Base-by-base conservation (phyloP, 2,113 vertebrate species). In the Bubalus kerabau region DNA sequence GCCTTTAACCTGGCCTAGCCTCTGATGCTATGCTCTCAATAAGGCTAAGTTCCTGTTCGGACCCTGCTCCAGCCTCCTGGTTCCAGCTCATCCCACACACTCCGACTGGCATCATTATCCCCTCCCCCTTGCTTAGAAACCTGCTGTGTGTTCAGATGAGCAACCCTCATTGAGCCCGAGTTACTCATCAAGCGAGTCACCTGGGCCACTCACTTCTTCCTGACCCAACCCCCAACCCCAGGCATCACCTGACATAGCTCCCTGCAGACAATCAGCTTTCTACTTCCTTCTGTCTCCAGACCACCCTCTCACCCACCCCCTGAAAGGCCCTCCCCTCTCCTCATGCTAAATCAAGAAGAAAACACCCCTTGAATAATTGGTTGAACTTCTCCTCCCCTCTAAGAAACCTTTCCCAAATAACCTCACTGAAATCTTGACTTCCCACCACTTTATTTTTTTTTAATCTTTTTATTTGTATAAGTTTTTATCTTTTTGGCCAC, bases 321-420 rank as follows among this genome's bases (percentile, higher is more conserved):
- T 43, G 26, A 76, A 60, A 32, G 10, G 62, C 12, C 46, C 28
- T 86, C 50, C 91, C 71, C 57, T 86, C 74, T 82, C 40, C 91
- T 48, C 62, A 62, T 92, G 52, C 57, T 87, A 84, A 93, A 52
- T 78, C 88, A 91, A 91, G 43, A 90, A 91, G 40, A 52, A 86
- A 91, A 56, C 59, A 81, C 16, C 81, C 84, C 92, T 93, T 67
- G 62, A 64, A n/a, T 78, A 83, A 74, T 3, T 17, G 14, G 80
- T 36, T 86, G 15, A 30, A 90, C 24, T 36, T 83, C 17, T 40
- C 86, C 30, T 83, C 9, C 78, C 19, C n/a, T 76, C 76, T 54
- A 64, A 54, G 52, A 84, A 95, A 80, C 9, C 52, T 92, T 96
- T 76, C 81, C 82, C 83, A 60, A 81, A 71, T 84, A 95, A 84